A percentile compares a stretch with the other conserved stretches of the same genome.
phyloP scores from a whole-genome alignment of 2,797 vertebrate genomes.

The Hydrolagus colliei region DNA sequence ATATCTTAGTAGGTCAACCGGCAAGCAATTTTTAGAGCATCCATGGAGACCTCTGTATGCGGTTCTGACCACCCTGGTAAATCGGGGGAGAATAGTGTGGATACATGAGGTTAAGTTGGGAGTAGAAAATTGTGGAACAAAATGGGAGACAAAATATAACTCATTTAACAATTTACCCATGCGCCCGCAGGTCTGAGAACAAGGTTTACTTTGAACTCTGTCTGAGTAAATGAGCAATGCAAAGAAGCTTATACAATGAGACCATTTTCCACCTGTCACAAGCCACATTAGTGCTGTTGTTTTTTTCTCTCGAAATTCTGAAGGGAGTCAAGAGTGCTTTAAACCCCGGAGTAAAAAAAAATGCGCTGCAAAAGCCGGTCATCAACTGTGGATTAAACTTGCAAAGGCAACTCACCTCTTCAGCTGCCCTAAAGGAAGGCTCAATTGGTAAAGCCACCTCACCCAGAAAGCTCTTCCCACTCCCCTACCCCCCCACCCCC shows the following conservation, averaged over 20 bases:
- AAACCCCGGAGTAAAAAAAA: conserved; percentile 21
- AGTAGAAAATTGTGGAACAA: conserved; percentile 19
- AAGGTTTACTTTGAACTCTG: conserved; percentile 18
- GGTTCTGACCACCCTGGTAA: not conserved
- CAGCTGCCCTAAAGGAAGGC: not conserved
- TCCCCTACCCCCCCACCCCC: too few species aligned
- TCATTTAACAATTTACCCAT: conserved; percentile 23
- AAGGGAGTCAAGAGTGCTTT: not conserved
- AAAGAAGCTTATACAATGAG: conserved; percentile 24
- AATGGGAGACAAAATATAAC: conserved; percentile 22
- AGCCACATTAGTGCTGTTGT: conserved; percentile 23
- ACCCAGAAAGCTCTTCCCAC: too few species aligned
- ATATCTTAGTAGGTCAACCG: not conserved
- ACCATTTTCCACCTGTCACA: conserved; percentile 4
- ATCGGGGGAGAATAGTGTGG: not conserved
- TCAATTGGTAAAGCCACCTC: too few species aligned
- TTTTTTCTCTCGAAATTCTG: not conserved
- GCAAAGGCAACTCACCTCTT: not conserved
- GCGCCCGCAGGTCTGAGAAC: conserved; percentile 9
- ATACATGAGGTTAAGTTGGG: not conserved
- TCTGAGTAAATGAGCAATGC: conserved; percentile 13
- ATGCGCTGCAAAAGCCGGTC: not conserved
- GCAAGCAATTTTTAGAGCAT: not conserved
- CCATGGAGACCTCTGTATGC: not conserved
- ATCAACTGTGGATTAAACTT: conserved; percentile 22